Conservation (phyloP, 2,888 invertebrate genomes). For the Drosophila hawaiiensis region DNA sequence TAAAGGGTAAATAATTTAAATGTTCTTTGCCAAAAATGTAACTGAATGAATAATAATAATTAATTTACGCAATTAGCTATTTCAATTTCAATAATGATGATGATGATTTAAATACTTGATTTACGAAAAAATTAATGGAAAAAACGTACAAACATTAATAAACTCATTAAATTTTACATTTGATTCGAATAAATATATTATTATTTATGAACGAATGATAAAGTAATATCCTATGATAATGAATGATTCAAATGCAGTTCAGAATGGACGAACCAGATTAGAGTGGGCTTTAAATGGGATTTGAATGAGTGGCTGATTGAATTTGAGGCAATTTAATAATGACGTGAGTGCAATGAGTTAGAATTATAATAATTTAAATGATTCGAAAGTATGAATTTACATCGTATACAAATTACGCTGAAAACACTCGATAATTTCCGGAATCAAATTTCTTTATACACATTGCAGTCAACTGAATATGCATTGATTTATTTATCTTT, state of each 20-base stretch:
- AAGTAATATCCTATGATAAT: not conserved
- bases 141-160: not conserved
- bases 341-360: not conserved
- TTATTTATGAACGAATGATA: not conserved
- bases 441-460: not conserved
- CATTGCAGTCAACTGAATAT: not conserved
- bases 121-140: not conserved
- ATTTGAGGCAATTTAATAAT: not conserved
- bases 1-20: not conserved
- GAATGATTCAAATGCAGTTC: not conserved
- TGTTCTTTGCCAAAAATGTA: not conserved
- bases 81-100: not conserved
- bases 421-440: not conserved
- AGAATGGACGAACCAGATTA: not conserved
- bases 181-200: not conserved
- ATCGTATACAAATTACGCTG: not conserved
- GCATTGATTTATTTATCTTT: not conserved
- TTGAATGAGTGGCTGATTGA: not conserved
- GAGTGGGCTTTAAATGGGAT: not conserved
- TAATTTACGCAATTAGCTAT: not conserved
- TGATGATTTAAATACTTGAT: not conserved
- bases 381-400: not conserved
- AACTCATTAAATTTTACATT: not conserved
- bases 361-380: not conserved
- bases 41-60: not conserved